Conservation (phyloP, 2,113 vertebrate species). For the Noturus placidus region DNA sequence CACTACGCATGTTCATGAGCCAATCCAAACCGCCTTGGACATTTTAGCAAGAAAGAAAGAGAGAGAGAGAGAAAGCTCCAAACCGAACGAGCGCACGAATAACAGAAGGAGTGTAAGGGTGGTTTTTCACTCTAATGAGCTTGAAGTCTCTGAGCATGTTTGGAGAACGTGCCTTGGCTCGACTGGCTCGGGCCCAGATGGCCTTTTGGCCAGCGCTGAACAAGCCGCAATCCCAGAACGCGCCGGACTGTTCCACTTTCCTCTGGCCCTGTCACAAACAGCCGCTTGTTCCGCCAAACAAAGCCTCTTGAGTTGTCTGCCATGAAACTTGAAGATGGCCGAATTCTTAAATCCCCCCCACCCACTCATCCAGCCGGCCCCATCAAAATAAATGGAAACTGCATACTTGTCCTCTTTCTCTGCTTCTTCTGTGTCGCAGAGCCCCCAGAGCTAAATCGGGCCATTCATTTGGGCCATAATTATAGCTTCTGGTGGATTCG, state of each 20-base stretch:
- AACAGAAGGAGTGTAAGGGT: not conserved
- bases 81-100: not conserved
- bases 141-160: slow-evolving; percentile 24
- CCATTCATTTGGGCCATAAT: slow-evolving; percentile 50
- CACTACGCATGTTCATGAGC: slow-evolving; percentile 11
- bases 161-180: slow-evolving; percentile 34
- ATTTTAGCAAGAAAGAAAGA: not conserved
- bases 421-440: slow-evolving; percentile 37
- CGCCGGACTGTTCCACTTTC: slow-evolving; percentile 47
- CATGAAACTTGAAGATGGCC: slow-evolving; percentile 54
- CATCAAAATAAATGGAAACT: slow-evolving; percentile 44
- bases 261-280: slow-evolving; percentile 50
- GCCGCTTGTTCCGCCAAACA: slow-evolving; percentile 55
- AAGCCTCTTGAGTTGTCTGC: slow-evolving; percentile 55
- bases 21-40: slow-evolving; percentile 39
- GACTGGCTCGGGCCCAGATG: slow-evolving; percentile 46
- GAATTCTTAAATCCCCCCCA: slow-evolving; percentile 32
- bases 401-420: slow-evolving; percentile 47
- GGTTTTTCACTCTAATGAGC: slow-evolving; percentile 22
- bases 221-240: slow-evolving; percentile 41
- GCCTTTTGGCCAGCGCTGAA: slow-evolving; percentile 42
- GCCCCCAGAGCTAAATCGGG: slow-evolving; percentile 50
- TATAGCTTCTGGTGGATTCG: slow-evolving; percentile 42
- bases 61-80: slow-evolving; percentile 3
- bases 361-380: slow-evolving; percentile 34